These are phyloP conservation scores for Macropus fuliginosus DNA, from an alignment of 2,797 vertebrate species.

Conservation along the genomic window DNA sequence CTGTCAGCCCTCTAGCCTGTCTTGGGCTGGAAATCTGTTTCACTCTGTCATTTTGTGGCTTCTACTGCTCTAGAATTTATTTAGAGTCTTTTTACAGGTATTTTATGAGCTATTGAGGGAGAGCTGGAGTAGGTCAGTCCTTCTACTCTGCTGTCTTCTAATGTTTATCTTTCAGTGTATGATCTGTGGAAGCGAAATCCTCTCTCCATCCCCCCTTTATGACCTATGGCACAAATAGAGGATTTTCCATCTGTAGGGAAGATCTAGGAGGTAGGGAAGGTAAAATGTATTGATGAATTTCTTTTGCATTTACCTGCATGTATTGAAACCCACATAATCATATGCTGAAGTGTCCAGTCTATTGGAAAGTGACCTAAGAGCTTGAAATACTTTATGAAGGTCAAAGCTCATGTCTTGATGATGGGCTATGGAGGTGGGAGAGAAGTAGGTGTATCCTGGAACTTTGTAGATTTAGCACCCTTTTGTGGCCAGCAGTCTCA, in stretches of 20 bases:
- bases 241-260: not conserved
- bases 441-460: not conserved
- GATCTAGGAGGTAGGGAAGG: not conserved
- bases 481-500: not conserved
- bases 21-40: too few species aligned
- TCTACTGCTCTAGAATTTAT: too few species aligned
- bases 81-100: too few species aligned
- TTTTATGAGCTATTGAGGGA: too few species aligned
- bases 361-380: not conserved
- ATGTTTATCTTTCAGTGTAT: not conserved
- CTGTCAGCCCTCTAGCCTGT: too few species aligned
- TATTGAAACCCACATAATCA: not conserved
- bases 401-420: not conserved
- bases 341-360: not conserved
- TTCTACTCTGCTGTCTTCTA: not conserved
- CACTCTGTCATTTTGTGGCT: too few species aligned
- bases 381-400: not conserved
- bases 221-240: not conserved
- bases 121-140: too few species aligned
- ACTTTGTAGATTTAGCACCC: not conserved
- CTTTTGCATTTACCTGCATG: not conserved
- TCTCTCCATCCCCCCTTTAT: not conserved
- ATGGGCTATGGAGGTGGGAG: not conserved
- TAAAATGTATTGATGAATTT: not conserved
- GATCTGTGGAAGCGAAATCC: not conserved